These are phyloP conservation scores for Phragmatobia fuliginosa DNA, from an alignment of 2,888 invertebrate species.

Conservation along the genomic window DNA sequence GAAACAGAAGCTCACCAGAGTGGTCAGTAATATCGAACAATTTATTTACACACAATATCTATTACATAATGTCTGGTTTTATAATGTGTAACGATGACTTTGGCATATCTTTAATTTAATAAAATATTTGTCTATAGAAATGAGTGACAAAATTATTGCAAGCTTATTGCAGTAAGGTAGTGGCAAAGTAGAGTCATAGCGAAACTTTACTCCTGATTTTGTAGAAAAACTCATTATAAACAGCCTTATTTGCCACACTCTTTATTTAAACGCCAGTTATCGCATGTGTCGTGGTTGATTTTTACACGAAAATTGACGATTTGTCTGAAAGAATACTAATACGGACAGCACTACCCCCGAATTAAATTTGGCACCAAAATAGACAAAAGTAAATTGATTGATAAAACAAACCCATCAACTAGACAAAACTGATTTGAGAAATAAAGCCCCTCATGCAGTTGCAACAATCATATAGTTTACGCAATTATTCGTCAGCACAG, in stretches of 20 bases:
- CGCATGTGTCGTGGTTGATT: conserved; percentile 73
- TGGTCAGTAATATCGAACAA: conserved; percentile 69
- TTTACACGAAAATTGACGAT: conserved; percentile 40
- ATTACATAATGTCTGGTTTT: conserved; percentile 16
- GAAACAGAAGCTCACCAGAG: conserved; percentile 84
- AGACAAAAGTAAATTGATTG: conserved; percentile 26
- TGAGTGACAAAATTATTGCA: conserved; percentile 57
- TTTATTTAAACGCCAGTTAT: conserved; percentile 74
- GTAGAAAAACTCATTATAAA: conserved; percentile 68
- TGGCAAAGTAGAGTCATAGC: conserved; percentile 86
- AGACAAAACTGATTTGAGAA: conserved; percentile 28
- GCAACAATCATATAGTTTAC: conserved; percentile 67
- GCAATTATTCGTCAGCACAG: conserved; percentile 81
- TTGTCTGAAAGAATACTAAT: conserved; percentile 36
- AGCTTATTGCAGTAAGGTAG: conserved; percentile 78
- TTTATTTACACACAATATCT: conserved; percentile 5
- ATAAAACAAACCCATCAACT: conserved; percentile 26
- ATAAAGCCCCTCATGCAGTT: conserved; percentile 63
- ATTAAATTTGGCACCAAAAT: conserved; percentile 37
- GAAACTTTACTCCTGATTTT: conserved; percentile 84
- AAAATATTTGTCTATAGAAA: conserved; percentile 29
- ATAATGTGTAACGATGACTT: conserved; percentile 19
- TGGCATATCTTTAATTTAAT: conserved; percentile 30
- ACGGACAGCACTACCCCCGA: conserved; percentile 39
- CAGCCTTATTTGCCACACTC: conserved; percentile 79